phyloP scores from a whole-genome alignment of 2,888 invertebrate genomes.

The Pogonocherus hispidulus region DNA sequence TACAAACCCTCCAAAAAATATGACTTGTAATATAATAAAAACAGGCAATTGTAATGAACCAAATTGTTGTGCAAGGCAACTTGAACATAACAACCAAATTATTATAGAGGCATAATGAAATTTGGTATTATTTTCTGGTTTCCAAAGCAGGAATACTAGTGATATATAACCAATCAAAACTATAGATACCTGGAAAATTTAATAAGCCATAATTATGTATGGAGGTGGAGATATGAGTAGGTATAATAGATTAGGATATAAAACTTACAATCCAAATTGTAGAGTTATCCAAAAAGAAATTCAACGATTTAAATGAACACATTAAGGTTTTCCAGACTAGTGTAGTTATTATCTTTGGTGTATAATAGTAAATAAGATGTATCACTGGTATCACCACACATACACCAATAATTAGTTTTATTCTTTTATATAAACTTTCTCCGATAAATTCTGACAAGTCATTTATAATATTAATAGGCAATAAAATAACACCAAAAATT shows the following conservation, averaged over 20 bases:
- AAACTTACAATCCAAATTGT: conserved; percentile 64
- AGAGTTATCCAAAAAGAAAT: conserved; percentile 64
- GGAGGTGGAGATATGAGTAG: no score
- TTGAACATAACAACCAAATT: conserved; percentile 83
- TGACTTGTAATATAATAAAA: conserved; percentile 77
- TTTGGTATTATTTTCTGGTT: conserved; percentile 75
- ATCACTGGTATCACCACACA: conserved; percentile 69
- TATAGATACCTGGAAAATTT: conserved; percentile 74
- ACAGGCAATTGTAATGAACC: conserved; percentile 84
- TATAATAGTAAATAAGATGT: conserved; percentile 79
- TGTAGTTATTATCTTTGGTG: conserved; percentile 76
- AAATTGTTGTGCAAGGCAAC: conserved; percentile 82
- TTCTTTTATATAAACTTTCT: conserved; percentile 77
- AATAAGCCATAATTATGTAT: not conserved
- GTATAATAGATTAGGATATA: not conserved
- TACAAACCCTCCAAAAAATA: conserved; percentile 77
- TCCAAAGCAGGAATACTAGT: conserved; percentile 83
- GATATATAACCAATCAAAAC: conserved; percentile 79
- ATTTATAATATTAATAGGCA: conserved; percentile 85
- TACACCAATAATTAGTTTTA: conserved; percentile 72
- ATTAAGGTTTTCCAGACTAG: conserved; percentile 71
- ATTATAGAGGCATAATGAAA: conserved; percentile 80
- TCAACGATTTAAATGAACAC: conserved; percentile 53
- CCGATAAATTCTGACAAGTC: conserved; percentile 82
- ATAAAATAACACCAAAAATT: conserved; percentile 71